A percentile compares a stretch with the other conserved stretches of the same genome.
phyloP scores from a whole-genome alignment of 2,888 invertebrate genomes.

The Nebria salina region DNA sequence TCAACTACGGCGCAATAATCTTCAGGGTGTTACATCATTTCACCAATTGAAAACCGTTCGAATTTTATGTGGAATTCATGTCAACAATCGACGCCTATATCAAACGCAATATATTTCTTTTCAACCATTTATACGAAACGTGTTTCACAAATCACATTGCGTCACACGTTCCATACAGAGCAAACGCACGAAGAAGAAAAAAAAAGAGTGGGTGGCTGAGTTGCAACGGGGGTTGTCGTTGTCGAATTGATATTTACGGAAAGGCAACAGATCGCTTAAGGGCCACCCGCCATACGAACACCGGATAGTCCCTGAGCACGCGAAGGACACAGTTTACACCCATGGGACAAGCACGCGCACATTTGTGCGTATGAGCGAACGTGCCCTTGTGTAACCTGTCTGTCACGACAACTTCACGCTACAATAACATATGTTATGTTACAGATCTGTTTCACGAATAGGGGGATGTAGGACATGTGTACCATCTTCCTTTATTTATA shows the following conservation, averaged over 20 bases:
- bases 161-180: not conserved
- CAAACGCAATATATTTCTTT: not conserved
- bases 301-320: slow-evolving; percentile 19
- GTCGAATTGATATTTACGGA: not conserved
- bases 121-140: not conserved
- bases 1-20: not conserved
- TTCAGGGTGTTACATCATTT: not conserved
- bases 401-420: slow-evolving; percentile 28
- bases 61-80: not conserved
- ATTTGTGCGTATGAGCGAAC: not conserved
- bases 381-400: slow-evolving; percentile 20
- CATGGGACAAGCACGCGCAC: not conserved
- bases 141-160: not conserved
- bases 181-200: not conserved
- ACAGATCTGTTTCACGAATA: not conserved
- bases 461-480: no score
- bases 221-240: not conserved
- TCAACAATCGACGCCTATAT: slow-evolving; percentile 1
- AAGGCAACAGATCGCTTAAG: slow-evolving; percentile 1
- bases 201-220: not conserved
- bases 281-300: not conserved
- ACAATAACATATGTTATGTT: slow-evolving; percentile 20
- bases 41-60: not conserved
- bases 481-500: not conserved
- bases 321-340: slow-evolving; percentile 1